These are phyloP conservation scores for Agrilus planipennis DNA, from an alignment of 1,140 invertebrate species.

Conservation along the genomic window DNA sequence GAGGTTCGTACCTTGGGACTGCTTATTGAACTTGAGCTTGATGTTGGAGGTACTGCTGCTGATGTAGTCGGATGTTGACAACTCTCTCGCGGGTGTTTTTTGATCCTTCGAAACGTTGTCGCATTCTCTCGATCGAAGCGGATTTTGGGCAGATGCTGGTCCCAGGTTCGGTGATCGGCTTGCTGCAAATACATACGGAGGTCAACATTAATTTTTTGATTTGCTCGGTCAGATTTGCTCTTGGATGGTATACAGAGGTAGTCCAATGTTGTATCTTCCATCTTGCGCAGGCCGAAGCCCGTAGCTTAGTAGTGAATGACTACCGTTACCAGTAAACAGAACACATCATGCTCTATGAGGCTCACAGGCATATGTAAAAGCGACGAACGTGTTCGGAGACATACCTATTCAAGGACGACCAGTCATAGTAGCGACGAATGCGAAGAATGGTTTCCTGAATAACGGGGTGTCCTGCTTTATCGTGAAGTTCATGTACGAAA, in stretches of 20 bases:
- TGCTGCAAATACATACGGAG: neutral
- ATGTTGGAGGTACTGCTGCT: too few relatives aligned
- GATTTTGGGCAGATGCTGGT: neutral
- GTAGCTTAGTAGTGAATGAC: neutral
- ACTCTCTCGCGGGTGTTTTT: too few relatives aligned
- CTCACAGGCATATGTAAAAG: too few relatives aligned
- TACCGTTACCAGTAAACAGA: neutral
- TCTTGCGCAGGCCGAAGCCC: neutral
- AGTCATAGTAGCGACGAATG: neutral
- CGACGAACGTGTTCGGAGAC: neutral
- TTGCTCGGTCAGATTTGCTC: neutral
- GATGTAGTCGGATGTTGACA: too few relatives aligned
- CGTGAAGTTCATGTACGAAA: neutral
- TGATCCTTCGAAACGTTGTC: too few relatives aligned
- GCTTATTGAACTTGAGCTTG: too few relatives aligned
- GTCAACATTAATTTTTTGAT: neutral
- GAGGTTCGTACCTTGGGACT: too few relatives aligned
- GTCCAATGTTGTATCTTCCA: neutral
- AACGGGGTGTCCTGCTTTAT: neutral
- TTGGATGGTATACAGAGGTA: neutral
- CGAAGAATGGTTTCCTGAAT: neutral
- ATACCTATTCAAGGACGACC: neutral
- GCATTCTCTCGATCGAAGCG: too few relatives aligned
- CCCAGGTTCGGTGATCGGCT: neutral
- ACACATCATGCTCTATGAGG: neutral